Percentiles rank a stretch among this genome's conserved stretches.
Conservation (phyloP, 2,797 vertebrate species). For the Enteromius fasciolatus region DNA sequence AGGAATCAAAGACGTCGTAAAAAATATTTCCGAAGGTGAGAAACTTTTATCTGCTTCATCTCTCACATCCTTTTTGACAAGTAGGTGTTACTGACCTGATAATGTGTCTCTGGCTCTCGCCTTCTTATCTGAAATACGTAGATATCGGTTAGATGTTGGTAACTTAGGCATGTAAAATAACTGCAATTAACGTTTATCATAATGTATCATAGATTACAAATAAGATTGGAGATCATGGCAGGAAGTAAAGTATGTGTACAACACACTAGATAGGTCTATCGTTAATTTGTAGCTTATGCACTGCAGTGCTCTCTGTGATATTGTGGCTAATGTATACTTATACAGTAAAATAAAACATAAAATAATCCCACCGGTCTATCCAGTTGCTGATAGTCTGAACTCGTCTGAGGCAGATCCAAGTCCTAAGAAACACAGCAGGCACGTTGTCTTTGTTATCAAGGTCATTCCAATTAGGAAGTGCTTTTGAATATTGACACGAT, state of each 20-base stretch:
- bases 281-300: neutral
- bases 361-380: constrained; percentile 29
- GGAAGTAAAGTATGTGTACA: neutral
- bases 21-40: neutral
- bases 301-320: neutral
- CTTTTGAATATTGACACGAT: neutral
- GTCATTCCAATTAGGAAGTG: neutral
- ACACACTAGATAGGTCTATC: neutral
- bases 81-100: constrained; percentile 50
- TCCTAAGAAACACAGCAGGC: neutral
- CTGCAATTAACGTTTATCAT: neutral
- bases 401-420: constrained; percentile 7
- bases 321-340: neutral
- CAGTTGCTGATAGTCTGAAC: constrained; percentile 30
- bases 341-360: no score
- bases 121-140: constrained; percentile 36
- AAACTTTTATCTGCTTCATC: neutral
- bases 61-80: neutral
- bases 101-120: constrained; percentile 52
- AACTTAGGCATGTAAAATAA: neutral
- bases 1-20: neutral
- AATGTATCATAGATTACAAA: neutral
- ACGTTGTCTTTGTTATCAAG: neutral
- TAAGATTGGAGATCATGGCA: neutral
- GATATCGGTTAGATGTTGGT: neutral